Evolutionary conservation across 2,888 invertebrate genomes (phyloP).

Genomic region (Atrina japonica): DNA sequence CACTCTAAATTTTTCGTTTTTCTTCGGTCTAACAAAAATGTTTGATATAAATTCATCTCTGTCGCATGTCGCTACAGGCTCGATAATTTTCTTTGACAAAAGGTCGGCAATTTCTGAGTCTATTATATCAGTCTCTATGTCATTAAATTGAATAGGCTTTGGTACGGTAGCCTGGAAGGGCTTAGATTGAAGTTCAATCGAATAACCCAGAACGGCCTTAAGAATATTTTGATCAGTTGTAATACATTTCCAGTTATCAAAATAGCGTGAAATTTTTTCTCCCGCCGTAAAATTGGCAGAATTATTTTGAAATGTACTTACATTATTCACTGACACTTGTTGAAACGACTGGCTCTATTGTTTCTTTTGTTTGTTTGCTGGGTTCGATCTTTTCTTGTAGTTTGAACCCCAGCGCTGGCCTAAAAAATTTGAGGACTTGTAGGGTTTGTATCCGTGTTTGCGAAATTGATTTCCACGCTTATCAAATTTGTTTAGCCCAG

Average conservation of each 20-base stretch:
- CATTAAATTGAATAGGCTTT: constrained; percentile 25
- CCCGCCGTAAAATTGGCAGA: constrained; percentile 21
- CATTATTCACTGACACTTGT: background rate
- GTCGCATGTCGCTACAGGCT: constrained; percentile 4
- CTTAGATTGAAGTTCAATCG: constrained; percentile 22
- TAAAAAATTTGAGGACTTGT: constrained; percentile 15
- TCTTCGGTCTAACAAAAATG: constrained; percentile 34
- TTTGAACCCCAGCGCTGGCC: constrained; percentile 11
- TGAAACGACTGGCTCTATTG: too few relatives aligned
- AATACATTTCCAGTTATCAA: constrained; percentile 26
- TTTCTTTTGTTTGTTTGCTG: constrained; percentile 9
- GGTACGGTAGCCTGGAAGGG: background rate
- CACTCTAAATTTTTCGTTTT: constrained; percentile 34
- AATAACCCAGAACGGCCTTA: constrained; percentile 26
- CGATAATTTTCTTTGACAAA: constrained; percentile 17
- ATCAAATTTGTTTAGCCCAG: too few relatives aligned
- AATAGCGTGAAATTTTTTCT: constrained; percentile 11
- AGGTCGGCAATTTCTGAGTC: constrained; percentile 24
- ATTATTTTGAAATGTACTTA: constrained; percentile 13
- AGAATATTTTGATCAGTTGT: constrained; percentile 29
- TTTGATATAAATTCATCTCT: constrained; percentile 29
- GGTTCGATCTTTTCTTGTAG: background rate
- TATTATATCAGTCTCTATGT: constrained; percentile 18
- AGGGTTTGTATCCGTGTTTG: background rate
- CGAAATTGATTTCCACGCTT: too few relatives aligned